A percentile compares a stretch with the other conserved stretches of the same genome.
phyloP scores from a whole-genome alignment of 2,113 vertebrate genomes.

The Chloebia gouldiae region DNA sequence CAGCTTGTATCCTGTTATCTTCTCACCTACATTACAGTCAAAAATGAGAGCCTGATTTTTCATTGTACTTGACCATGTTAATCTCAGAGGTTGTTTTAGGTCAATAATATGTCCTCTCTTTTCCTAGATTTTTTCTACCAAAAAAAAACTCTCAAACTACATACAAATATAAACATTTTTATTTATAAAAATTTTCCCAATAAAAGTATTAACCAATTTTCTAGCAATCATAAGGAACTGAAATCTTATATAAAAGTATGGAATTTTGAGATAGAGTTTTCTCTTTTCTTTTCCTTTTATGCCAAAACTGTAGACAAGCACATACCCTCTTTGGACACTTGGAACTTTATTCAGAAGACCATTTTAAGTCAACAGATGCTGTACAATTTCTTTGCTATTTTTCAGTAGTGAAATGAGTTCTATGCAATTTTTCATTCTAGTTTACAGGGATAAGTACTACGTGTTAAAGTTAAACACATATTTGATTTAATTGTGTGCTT shows the following conservation, averaged over 20 bases:
- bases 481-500: neutral
- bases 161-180: neutral
- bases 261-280: neutral
- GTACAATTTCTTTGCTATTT: neutral
- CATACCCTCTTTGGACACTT: neutral
- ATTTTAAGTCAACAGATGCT: neutral
- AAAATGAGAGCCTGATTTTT: neutral
- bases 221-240: neutral
- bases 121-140: neutral
- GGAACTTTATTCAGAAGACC: neutral
- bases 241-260: neutral
- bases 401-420: neutral
- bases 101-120: neutral
- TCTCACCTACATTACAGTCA: neutral
- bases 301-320: neutral
- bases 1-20: neutral
- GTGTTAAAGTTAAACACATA: neutral
- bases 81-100: neutral
- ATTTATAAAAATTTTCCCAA: neutral
- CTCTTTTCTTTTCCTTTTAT: neutral
- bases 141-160: neutral
- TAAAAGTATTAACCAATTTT: neutral
- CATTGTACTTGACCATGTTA: neutral
- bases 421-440: neutral
- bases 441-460: neutral